Evolutionary conservation across 2,888 invertebrate species (phyloP), one percentile per base, ranked within the genome.

Genomic region (Pseudeuparius sepicola): DNA sequence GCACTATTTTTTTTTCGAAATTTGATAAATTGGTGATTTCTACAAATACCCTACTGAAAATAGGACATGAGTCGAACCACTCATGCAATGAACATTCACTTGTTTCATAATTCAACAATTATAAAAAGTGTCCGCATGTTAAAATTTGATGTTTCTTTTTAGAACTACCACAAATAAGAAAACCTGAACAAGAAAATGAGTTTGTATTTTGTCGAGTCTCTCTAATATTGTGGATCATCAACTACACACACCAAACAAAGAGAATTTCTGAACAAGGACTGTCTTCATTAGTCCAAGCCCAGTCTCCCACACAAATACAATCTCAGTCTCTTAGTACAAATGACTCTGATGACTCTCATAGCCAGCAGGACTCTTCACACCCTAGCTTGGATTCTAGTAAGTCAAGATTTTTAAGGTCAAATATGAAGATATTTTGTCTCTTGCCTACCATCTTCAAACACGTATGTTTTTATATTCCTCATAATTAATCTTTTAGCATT

Each of bases 141-240:
- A n/a, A n/a, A n/a, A n/a, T n/a, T n/a, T n/a, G n/a, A n/a, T n/a
- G n/a, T n/a, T n/a, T n/a, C n/a, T n/a, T 44, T 57, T 13, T 53
- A 72, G 86, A 86, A 50, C 64, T 88, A 44, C 87, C 88, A 23
- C 68, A 72, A 9, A 66, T 77, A 59, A 73, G 86, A 42, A 81
- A 80, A 57, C 74, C 78, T 41, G 76, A 78, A 49, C 61, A 76
- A 47, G 73, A 83, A 56, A 76, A 69, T 53, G 73, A 78, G 61
- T 73, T 70, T 57, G 66, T 76, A 10, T 55, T 72, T 26, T 90
- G 87, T 54, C 75, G 89, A 46, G 89, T 92, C 23, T 81, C 79
- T 4, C 67, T 93, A 18, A 83, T 93, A 43, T 86, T 87, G 60
- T 93, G 92, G 92, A 71, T 92, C 12, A 82, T 86, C 1, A 83